phyloP scores from a whole-genome alignment of 2,888 invertebrate species.

The Trichogramma dendrolimi region DNA sequence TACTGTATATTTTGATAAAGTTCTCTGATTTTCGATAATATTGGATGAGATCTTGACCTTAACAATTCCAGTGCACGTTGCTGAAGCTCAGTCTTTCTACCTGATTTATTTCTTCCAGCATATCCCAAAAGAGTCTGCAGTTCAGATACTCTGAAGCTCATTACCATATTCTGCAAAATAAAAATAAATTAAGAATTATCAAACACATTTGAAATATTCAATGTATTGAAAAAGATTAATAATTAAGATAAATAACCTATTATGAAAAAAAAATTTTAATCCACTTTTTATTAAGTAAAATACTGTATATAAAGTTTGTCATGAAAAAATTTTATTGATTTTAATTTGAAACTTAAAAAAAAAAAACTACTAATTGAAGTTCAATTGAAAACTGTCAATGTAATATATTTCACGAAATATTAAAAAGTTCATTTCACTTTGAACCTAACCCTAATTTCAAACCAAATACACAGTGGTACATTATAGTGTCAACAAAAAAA shows the following conservation, averaged over 20 bases:
- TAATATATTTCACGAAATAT: no score
- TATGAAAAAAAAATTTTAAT: neutral
- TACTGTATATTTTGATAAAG: conserved; percentile 66
- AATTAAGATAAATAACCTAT: neutral
- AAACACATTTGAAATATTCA: neutral
- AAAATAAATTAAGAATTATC: neutral
- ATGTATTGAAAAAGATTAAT: neutral
- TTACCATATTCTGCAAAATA: conserved; percentile 52
- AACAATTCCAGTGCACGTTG: conserved; percentile 69
- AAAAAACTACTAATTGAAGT: no score
- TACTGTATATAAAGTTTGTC: no score
- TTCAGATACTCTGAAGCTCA: conserved; percentile 78
- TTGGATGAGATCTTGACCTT: conserved; percentile 60
- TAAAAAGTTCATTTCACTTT: no score
- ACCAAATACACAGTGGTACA: no score
- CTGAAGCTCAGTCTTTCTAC: conserved; percentile 76
- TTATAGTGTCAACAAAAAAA: no score
- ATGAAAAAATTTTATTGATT: no score
- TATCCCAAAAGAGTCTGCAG: conserved; percentile 77
- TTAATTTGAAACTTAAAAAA: no score
- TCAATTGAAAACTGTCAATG: no score
- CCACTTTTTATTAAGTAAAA: no score
- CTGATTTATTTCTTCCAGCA: conserved; percentile 74
- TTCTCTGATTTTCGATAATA: conserved; percentile 65
- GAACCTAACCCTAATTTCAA: no score